Base-by-base conservation (phyloP, 2,888 invertebrate species). In the Epinotia bilunana region DNA sequence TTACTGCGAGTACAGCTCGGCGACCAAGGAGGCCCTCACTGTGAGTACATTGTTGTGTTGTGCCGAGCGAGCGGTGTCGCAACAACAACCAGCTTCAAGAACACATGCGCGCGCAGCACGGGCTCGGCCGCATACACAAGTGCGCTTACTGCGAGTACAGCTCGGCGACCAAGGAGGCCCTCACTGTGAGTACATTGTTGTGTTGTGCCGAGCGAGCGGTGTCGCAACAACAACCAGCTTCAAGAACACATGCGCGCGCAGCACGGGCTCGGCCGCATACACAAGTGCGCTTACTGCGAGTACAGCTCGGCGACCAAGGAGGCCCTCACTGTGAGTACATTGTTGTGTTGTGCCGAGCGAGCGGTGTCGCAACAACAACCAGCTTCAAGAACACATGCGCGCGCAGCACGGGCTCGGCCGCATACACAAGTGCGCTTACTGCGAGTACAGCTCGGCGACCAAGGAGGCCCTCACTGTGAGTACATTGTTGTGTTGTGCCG, bases 271-370 rank as follows among this genome's bases (percentile, higher is more conserved):
- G 90, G 90, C 43, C 80, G 86, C 23, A 91, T 92, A 63, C 93
- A 94, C 82, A 92, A 90, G 79, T 94, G 93, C 18, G 89, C 90
- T 0, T 92, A 90, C 79, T 94, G 93, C 78, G 93, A 92, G 5
- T 93, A 94, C 79, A 90, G 88, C 77, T 90, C 93, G 0, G 93
- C 93, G 7, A 92, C 92, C 5, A 92, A 93, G 75, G 93, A 93
- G 75, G 92, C 92, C 0, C 87, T 93, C 0, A 85, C 83, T 12
- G 85, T 84, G 16, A 82, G n/a, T n/a, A n/a, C n/a, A n/a, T n/a
- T n/a, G n/a, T n/a, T n/a, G n/a, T n/a, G n/a, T n/a, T n/a, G n/a
- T n/a, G n/a, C n/a, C n/a, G n/a, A n/a, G 93, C 64, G 93, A 93
- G 67, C 85, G 92, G 0, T 93, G 93, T 28, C 83, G 93, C 2